Base-by-base conservation (phyloP, 2,888 invertebrate genomes). In the Chrysolina haemoptera region DNA sequence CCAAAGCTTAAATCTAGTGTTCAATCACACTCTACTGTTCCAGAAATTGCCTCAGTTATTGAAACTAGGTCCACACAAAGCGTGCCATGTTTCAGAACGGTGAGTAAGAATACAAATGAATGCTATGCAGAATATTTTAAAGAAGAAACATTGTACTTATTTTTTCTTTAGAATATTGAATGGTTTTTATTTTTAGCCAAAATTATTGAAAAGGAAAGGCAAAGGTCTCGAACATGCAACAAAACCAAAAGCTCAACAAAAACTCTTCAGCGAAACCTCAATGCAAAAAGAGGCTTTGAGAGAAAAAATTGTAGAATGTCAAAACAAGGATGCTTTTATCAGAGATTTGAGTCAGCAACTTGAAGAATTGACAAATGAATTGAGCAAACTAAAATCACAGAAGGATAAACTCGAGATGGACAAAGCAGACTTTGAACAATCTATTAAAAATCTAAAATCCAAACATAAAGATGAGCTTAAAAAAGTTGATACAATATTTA, bases 301-400 rank as follows among this genome's bases (percentile, higher is more conserved):
- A 78, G 90, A 90, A 73, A 90, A 90, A 84, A 85, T 85, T 71
- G 89, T 90, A 20, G 91, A 91, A 84, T 90, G 90, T 75, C 88
- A 89, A 75, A 89, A 89, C 77, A 90, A 91, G 86, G 90, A 89
- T 76, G 86, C 87, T 68, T 87, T 87, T 46, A 89, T 91, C 62
- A 88, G 88, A 76, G 90, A 89, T 73, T 86, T 90, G 71, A 83
- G 87, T 0, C 89, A 88, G 65, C 90, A 90, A 80, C 84, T 90
- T 53, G 90, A 90, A 76, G 89, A 89, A 66, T 84, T 90, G 71
- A 89, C 89, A 75, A 84, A 86, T n/a, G 87, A 89, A 76, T 85
- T 90, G 12, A 85, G 85, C 27, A 84, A 86, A 70, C 79, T 90
- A 5, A 87, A 88, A 77, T 85, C 86, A 35, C 87, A 89, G 79